phyloP scores from a whole-genome alignment of 1,140 invertebrate species.

The Drosophila rufa region DNA sequence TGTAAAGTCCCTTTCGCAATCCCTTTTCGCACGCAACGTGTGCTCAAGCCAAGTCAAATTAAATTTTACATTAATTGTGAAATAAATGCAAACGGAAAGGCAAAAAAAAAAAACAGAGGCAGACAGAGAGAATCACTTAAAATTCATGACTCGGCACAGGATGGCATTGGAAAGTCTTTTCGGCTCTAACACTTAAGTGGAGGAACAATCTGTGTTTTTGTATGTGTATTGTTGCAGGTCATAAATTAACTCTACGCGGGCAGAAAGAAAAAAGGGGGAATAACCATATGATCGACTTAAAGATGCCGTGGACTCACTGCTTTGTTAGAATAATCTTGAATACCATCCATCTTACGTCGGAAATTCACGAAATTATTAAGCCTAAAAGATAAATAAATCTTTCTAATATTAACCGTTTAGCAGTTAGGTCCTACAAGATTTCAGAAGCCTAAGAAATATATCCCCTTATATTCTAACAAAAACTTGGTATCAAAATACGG shows the following conservation, averaged over 20 bases:
- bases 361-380: too few species aligned
- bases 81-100: conserved; percentile 37
- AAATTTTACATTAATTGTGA: conserved; percentile 63
- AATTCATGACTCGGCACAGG: conserved; percentile 70
- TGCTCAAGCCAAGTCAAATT: conserved; percentile 53
- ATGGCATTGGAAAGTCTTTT: conserved; percentile 54
- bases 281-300: not conserved
- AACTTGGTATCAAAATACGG: conserved; percentile 9
- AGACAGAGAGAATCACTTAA: conserved; percentile 64
- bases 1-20: conserved; percentile 24
- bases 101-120: conserved; percentile 28
- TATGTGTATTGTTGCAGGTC: conserved; percentile 54
- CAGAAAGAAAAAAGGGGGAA: conserved; percentile 20
- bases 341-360: too few species aligned
- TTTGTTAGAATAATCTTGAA: not conserved
- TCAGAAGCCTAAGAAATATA: not conserved
- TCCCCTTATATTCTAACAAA: not conserved
- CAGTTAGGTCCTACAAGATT: not conserved
- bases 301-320: not conserved
- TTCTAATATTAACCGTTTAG: not conserved
- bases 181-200: conserved; percentile 64
- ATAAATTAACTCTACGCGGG: conserved; percentile 73
- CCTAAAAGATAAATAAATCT: not conserved
- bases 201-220: conserved; percentile 53
- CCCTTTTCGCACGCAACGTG: conserved; percentile 52